Evolutionary conservation across 2,113 vertebrate genomes (phyloP).

Genomic region (Leuciscus idus): DNA sequence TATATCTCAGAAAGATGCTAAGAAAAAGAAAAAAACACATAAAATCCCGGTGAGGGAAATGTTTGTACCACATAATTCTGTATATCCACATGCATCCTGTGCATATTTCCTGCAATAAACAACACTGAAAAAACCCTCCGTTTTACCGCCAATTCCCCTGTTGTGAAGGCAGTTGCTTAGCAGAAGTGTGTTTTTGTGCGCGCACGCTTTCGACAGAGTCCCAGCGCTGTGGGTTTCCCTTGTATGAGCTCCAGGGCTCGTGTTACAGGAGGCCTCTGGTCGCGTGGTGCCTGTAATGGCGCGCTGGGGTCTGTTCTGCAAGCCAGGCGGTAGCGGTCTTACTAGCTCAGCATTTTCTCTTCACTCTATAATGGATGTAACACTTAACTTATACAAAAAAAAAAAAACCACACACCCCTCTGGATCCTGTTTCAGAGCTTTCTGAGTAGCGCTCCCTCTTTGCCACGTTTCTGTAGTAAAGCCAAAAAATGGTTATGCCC

Average conservation of each 20-base stretch:
- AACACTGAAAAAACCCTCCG: not conserved
- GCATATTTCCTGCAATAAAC: conserved; percentile 9
- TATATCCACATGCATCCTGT: not conserved
- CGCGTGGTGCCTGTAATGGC: conserved; percentile 61
- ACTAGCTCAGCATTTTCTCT: conserved; percentile 70
- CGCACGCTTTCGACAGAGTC: conserved; percentile 33
- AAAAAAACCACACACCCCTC: conserved; percentile 52
- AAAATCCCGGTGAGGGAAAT: not conserved
- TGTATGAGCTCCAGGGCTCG: conserved; percentile 63
- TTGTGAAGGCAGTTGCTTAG: conserved; percentile 22
- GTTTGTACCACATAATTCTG: not conserved
- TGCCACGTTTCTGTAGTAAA: conserved; percentile 2
- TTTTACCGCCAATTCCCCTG: conserved; percentile 10
- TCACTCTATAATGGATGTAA: conserved; percentile 68
- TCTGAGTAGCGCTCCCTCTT: conserved; percentile 44
- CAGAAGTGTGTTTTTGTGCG: conserved; percentile 28
- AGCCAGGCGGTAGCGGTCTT: conserved; percentile 61
- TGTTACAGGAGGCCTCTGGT: conserved; percentile 65
- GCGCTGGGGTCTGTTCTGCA: conserved; percentile 55
- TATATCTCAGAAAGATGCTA: not conserved
- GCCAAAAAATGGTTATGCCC: conserved; percentile 8
- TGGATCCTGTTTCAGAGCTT: conserved; percentile 58
- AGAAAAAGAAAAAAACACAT: not conserved
- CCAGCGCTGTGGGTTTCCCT: conserved; percentile 60
- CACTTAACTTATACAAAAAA: conserved; percentile 63